A percentile compares a stretch with the other conserved stretches of the same genome.
phyloP scores from a whole-genome alignment of 2,113 vertebrate species.

The Cyprinodon variegatus region DNA sequence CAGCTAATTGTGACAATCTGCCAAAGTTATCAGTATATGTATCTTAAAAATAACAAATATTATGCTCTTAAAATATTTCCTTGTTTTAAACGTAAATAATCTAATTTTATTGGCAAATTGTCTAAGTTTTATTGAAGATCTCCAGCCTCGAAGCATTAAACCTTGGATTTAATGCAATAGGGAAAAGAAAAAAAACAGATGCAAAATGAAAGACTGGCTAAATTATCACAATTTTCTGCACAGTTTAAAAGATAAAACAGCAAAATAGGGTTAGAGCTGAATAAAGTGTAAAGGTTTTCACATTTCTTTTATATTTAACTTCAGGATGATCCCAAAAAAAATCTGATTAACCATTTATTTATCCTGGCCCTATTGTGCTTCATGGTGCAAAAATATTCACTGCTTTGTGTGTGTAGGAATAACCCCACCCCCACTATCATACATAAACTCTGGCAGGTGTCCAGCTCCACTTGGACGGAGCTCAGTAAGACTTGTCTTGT shows the following conservation, averaged over 20 bases:
- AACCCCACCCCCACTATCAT: conserved; percentile 38
- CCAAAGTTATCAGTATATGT: too few species aligned
- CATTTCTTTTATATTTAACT: not conserved
- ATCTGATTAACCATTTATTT: not conserved
- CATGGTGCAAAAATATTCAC: not conserved
- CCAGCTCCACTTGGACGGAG: conserved; percentile 70
- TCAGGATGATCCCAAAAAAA: not conserved
- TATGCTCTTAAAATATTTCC: too few species aligned
- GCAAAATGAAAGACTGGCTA: not conserved
- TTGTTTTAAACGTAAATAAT: too few species aligned
- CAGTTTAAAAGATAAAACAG: not conserved
- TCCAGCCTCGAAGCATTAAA: not conserved
- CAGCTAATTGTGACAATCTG: too few species aligned
- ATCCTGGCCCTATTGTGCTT: not conserved
- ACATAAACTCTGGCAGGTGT: conserved; percentile 58
- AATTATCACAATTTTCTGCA: not conserved
- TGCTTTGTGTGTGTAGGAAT: not conserved
- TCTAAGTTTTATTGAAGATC: not conserved
- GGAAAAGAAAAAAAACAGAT: too few species aligned
- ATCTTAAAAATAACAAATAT: too few species aligned
- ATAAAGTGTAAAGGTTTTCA: not conserved
- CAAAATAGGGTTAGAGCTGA: not conserved
- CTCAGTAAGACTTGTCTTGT: conserved; percentile 67
- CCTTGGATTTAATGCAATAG: not conserved
- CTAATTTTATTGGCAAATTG: not conserved